Evolutionary conservation across 2,888 invertebrate genomes (phyloP), one percentile per base, ranked within the genome.

Genomic region (Ennomos fuscantarius): DNA sequence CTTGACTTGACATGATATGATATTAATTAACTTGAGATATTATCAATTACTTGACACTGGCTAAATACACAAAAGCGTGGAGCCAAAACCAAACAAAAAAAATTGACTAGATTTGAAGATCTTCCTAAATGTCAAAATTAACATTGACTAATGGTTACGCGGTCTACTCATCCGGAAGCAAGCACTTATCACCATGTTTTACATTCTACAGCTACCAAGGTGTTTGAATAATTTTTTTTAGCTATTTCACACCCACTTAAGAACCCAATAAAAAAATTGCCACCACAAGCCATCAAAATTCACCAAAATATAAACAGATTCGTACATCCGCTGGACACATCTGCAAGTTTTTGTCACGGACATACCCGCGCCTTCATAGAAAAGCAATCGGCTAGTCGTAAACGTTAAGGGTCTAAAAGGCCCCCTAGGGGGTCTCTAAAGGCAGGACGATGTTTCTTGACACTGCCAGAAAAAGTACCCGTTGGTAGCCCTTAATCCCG

Each of bases 321-420:
- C 78, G 74, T 74, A 77, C 82, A 79, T 87, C 87, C 87, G 79
- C 59, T 66, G 76, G 69, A 62, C 76, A 69, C 89, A 89, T 85
- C 86, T 89, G 89, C 79, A 79, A 79, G 81, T 86, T 87, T 84
- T 84, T 87, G 86, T 78, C 81, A 73, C 79, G 81, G 78, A 77
- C 81, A 78, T 84, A 78, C 81, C 79, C 79, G 84, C 76, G 85
- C 91, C 89, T 90, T 92, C 91, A 91, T 91, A 87, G 91, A 90
- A 92, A 92, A 92, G 94, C 94, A 93, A 94, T 94, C 93, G 94
- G 89, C 89, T 90, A 90, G 93, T 93, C 93, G 93, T 94, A 94
- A 94, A 93, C 89, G 93, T 92, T 92, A 93, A 92, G 91, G 93
- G 92, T 86, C 87, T 80, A 77, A 81, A 92, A 93, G 86, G 89